Base-by-base conservation (phyloP, 2,888 invertebrate species). In the Drosophila neonasuta region DNA sequence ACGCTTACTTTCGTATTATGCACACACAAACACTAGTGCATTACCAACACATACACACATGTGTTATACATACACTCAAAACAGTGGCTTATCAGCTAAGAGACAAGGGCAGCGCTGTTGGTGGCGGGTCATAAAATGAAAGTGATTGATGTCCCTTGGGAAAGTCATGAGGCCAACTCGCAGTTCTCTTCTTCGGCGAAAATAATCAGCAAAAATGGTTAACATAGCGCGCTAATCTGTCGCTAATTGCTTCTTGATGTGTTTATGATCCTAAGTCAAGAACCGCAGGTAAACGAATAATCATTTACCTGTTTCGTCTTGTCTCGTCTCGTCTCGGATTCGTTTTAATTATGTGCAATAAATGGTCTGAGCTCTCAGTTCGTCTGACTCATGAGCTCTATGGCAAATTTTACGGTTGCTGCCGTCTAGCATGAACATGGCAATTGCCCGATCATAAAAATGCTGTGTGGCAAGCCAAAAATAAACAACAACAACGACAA, bases 221-320 rank as follows among this genome's bases (percentile, higher is more conserved):
- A 51, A 46, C 59, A 15, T 39, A 45, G 36, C 48, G 79, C 48
- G 79, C 77, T 86, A 84, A 86, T 86, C 86, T 75, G n/a, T 45
- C 34, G 63, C 86, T 86, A 82, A 82, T 82, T 84, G 81, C 56
- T 86, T 84, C 85, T 86, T 86, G 79, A 82, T 82, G 85, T 71
- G 59, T 81, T 73, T 68, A 71, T 54, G 69, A 72, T 49, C 45
- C 67, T n/a, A 46, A 68, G 59, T 65, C 71, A 70, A 58, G 49
- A 29, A 5, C 11, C 29, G 6, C 50, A 54, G 69, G 44, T 56
- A 59, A 44, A 52, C 24, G 8, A 39, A 69, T 68, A 68, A 62
- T 44, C 65, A 52, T 46, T 51, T 65, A 64, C 64, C 57, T 55
- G 58, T 6, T n/a, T 32, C 45, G 61, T 61, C 65, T 17, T 70